Base-by-base conservation (phyloP, 1,140 invertebrate species). In the Acyrthosiphon pisum region DNA sequence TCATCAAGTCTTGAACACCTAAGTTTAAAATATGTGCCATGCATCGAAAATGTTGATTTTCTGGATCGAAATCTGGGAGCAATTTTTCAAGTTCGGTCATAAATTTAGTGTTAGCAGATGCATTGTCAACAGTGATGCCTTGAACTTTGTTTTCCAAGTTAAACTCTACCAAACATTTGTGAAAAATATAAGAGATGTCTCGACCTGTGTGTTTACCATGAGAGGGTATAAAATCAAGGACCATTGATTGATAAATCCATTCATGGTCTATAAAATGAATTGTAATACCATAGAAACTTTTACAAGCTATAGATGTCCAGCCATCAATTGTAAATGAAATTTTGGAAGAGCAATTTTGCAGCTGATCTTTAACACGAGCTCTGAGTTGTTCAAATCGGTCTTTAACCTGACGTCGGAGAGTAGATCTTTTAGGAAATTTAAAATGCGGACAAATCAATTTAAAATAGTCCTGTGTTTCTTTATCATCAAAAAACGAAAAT, bases 1-100 rank as follows among this genome's bases (percentile, higher is more conserved):
- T 93, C 90, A 94, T 93, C 37, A 94, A 93, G 94, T 94, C 94
- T 94, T 94, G 94, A 37, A 94, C 94, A 48, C 93, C 94, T 50
- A 94, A 93, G 93, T 94, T 94, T 37, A 94, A 86, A 93, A 94
- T 93, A 56, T 94, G 94, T 56, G 94, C 94, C 84, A 94, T 94
- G 68, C 94, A 94, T 26, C 94, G 94, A 92, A 94, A 94, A 93
- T 94, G 94, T 91, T 94, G 94, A 93, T 94, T 93, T 93, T 93
- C 93, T 93, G 94, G n/a, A 93, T 94, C 90, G 94, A 94, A 94
- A 44, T 30, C 37, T 2, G 90, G 68, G 22, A 48, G 23, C 30
- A 90, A 35, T 93, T 94, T 93, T 91, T 89, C 93, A 37, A 94
- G 53, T 86, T 87, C 22, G 11, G 11, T 30, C 84, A 87, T 87